phyloP scores from a whole-genome alignment of 2,113 vertebrate genomes.

The Hassar affinis region DNA sequence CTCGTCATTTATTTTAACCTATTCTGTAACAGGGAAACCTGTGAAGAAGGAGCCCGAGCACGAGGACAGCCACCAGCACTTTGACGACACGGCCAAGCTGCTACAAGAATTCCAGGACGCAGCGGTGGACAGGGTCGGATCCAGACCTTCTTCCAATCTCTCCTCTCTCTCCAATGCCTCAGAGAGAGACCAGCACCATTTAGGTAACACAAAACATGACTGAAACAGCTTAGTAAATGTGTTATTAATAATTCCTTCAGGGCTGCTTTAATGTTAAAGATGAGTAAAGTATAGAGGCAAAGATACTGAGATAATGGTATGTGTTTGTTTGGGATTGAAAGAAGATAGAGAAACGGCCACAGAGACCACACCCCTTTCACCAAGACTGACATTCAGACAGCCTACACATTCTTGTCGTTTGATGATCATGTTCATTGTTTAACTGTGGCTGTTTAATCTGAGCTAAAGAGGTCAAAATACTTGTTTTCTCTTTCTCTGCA shows the following conservation, averaged over 20 bases:
- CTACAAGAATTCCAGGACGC: conserved; percentile 94
- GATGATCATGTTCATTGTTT: background rate
- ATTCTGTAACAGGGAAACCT: conserved; percentile 74
- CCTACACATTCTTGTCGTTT: background rate
- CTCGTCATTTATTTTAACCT: background rate
- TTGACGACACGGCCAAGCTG: conserved; percentile 89
- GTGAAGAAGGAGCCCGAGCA: conserved; percentile 92
- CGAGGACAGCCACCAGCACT: conserved; percentile 83
- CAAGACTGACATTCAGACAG: background rate
- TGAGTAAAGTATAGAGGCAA: background rate
- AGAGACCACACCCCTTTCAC: background rate
- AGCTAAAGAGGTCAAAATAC: background rate
- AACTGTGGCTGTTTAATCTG: background rate
- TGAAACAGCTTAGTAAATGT: background rate
- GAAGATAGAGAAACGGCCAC: background rate
- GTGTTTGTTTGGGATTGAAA: background rate
- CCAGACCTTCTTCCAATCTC: conserved; percentile 90
- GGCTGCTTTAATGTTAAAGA: background rate
- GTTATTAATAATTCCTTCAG: background rate
- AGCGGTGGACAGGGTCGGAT: conserved; percentile 88
- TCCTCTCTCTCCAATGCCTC: conserved; percentile 94
- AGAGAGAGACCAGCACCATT: conserved; percentile 90
- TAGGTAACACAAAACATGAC: conserved; percentile 70
- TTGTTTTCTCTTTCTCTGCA: conserved; percentile 21
- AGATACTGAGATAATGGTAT: background rate